A percentile compares a stretch with the other conserved stretches of the same genome.
phyloP scores from a whole-genome alignment of 2,113 vertebrate genomes.

The Paraplagusia blochii region DNA sequence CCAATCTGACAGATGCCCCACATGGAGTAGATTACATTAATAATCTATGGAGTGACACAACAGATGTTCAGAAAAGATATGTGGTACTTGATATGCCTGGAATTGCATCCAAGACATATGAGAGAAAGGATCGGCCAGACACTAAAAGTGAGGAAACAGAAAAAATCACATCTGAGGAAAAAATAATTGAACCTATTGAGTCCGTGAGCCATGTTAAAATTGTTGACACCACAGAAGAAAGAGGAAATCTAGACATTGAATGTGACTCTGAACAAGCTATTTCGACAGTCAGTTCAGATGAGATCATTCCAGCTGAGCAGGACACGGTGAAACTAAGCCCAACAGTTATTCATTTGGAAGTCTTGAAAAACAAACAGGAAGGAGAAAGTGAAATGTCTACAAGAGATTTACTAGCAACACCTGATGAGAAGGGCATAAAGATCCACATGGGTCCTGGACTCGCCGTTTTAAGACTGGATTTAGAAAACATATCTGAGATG shows the following conservation, averaged over 20 bases:
- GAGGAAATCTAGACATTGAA: not conserved
- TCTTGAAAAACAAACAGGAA: too few relatives aligned
- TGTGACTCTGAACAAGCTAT: not conserved
- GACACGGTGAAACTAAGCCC: too few relatives aligned
- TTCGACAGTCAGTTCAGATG: too few relatives aligned
- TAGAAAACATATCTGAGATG: not conserved
- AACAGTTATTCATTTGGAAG: too few relatives aligned
- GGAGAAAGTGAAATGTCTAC: too few relatives aligned
- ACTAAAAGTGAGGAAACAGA: not conserved
- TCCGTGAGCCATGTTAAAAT: not conserved
- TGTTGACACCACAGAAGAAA: not conserved
- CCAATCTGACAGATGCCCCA: not conserved
- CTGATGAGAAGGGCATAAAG: not conserved
- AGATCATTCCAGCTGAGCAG: too few relatives aligned
- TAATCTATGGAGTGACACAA: conserved; percentile 16
- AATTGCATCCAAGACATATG: not conserved
- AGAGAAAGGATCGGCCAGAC: not conserved
- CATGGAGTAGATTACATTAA: conserved; percentile 23
- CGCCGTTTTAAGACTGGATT: not conserved
- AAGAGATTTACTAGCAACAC: not conserved
- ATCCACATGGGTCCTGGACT: too few relatives aligned
- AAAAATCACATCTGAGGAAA: conserved; percentile 4
- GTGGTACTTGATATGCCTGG: conserved; percentile 52
- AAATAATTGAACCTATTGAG: not conserved
- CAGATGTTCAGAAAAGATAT: conserved; percentile 46